Percentiles rank a stretch among this genome's conserved stretches.
phyloP scores from a whole-genome alignment of 1,140 invertebrate genomes.

The Micrasema longulum region DNA sequence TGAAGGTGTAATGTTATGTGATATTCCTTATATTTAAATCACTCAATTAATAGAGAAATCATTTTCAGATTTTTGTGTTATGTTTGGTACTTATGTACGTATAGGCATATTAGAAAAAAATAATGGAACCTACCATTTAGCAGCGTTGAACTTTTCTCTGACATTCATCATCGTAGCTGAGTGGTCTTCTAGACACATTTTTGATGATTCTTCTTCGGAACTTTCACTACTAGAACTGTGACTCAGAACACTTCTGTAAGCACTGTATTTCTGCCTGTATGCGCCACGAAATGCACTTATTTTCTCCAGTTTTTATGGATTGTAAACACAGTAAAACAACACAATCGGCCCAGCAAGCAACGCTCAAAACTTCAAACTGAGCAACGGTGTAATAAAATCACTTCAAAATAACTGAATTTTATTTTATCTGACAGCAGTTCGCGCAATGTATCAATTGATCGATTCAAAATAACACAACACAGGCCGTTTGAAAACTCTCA shows the following conservation, averaged over 20 bases:
- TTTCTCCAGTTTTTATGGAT: constrained; percentile 28
- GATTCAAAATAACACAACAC: constrained; percentile 24
- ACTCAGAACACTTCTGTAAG: constrained; percentile 26
- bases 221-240: constrained; percentile 25
- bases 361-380: not conserved
- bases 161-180: constrained; percentile 34
- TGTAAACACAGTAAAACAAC: too few species aligned
- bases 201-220: constrained; percentile 43
- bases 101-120: not conserved
- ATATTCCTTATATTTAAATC: too few species aligned
- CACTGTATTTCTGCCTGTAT: constrained; percentile 29
- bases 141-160: constrained; percentile 50
- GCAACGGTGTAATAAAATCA: not conserved
- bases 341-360: constrained; percentile 2
- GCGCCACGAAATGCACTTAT: constrained; percentile 18
- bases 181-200: constrained; percentile 53
- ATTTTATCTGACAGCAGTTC: not conserved
- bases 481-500: constrained; percentile 13
- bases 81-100: not conserved
- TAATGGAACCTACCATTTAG: constrained; percentile 48
- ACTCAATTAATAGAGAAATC: too few species aligned
- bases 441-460: not conserved
- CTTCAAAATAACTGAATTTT: not conserved
- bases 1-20: too few species aligned
- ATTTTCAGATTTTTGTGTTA: too few species aligned